These are phyloP conservation scores for Microcebus jonahi DNA, from an alignment of 2,113 vertebrate species.

Conservation along the genomic window DNA sequence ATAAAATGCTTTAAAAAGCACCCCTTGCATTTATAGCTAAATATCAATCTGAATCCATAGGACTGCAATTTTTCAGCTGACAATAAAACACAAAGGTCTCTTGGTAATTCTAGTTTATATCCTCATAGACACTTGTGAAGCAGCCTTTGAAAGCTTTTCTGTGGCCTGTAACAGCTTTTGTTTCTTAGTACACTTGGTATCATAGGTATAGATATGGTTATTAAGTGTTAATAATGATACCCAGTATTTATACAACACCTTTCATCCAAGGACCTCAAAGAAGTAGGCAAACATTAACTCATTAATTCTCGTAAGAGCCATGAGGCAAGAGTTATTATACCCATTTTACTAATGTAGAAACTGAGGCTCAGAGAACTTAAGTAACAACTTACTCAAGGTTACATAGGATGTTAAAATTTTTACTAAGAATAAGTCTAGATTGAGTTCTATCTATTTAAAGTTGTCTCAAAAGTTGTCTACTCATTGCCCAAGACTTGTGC, in stretches of 20 bases:
- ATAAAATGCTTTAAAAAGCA: neutral
- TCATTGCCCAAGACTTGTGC: neutral
- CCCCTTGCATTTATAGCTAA: neutral
- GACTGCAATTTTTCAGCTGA: neutral
- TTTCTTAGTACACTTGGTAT: slow-evolving; percentile 66
- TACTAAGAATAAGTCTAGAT: neutral
- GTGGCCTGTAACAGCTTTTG: slow-evolving; percentile 64
- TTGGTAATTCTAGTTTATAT: slow-evolving; percentile 52
- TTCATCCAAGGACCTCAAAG: slow-evolving; percentile 82
- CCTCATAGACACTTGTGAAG: slow-evolving; percentile 57
- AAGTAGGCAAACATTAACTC: slow-evolving; percentile 72
- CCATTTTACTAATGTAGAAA: slow-evolving; percentile 60
- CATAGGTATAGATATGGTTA: slow-evolving; percentile 67
- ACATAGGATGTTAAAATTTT: neutral
- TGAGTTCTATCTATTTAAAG: neutral
- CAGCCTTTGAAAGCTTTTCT: slow-evolving; percentile 65
- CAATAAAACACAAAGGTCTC: slow-evolving; percentile 24
- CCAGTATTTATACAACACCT: slow-evolving; percentile 69
- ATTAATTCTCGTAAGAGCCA: slow-evolving; percentile 65
- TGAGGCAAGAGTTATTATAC: slow-evolving; percentile 70
- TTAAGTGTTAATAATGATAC: slow-evolving; percentile 76
- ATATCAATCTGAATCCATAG: neutral
- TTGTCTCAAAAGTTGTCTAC: slow-evolving; percentile 21
- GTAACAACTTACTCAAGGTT: slow-evolving; percentile 44
- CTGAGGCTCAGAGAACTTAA: slow-evolving; percentile 24